phyloP scores from a whole-genome alignment of 2,113 vertebrate genomes.

The Lepidothrix coronata region DNA sequence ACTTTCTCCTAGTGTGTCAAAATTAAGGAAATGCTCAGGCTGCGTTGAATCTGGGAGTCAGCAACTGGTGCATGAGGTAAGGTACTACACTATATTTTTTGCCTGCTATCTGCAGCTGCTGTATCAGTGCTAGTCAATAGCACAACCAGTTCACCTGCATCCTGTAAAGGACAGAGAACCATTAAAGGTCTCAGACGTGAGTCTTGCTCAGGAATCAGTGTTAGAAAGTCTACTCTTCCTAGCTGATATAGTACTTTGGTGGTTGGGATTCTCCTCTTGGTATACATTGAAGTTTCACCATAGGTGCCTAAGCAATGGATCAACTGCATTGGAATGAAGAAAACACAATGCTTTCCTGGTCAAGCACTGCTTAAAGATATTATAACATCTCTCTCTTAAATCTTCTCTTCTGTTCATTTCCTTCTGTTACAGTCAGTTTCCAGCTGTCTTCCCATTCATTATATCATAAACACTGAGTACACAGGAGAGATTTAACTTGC shows the following conservation, averaged over 20 bases:
- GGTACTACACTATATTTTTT: neutral
- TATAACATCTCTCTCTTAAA: neutral
- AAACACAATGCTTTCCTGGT: neutral
- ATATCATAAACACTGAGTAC: neutral
- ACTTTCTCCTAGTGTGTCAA: neutral
- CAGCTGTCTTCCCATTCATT: neutral
- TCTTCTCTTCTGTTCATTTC: neutral
- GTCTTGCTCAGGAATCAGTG: neutral
- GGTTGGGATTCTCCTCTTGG: neutral
- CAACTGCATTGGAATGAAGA: neutral
- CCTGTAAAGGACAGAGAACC: neutral
- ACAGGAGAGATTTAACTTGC: neutral
- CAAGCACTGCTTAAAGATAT: neutral
- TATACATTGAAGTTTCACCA: neutral
- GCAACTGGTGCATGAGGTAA: neutral
- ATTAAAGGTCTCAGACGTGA: neutral
- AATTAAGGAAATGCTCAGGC: neutral
- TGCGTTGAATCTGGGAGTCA: neutral
- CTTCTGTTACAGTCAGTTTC: neutral
- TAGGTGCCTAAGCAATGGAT: neutral
- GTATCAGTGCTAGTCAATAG: neutral
- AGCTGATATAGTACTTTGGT: neutral
- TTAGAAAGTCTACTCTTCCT: neutral
- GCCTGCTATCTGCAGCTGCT: neutral
- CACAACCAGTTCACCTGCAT: neutral